phyloP scores from a whole-genome alignment of 2,113 vertebrate species.

The Propithecus coquereli region DNA sequence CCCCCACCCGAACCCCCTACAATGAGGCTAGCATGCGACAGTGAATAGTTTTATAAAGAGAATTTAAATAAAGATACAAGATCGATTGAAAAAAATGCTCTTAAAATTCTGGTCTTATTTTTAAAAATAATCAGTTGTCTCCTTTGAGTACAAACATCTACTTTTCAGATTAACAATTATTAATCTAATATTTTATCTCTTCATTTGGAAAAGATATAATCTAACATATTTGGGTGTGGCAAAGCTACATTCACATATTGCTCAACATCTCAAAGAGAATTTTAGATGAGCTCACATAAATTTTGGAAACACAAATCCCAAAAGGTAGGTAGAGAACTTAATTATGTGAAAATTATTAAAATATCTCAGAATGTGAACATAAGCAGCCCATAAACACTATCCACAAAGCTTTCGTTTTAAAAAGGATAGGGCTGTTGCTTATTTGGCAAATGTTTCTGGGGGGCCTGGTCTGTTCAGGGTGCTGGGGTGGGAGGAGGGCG shows the following conservation, averaged over 20 bases:
- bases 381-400: neutral
- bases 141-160: neutral
- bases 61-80: neutral
- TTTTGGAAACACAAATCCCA: neutral
- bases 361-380: neutral
- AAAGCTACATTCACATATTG: neutral
- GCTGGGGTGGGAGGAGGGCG: neutral
- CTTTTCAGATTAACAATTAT: neutral
- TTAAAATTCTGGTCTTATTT: neutral
- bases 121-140: neutral
- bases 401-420: neutral
- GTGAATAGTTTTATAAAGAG: fast-evolving
- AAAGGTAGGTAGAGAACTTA: neutral
- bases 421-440: neutral
- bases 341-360: neutral
- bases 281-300: neutral
- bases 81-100: neutral
- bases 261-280: neutral
- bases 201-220: neutral
- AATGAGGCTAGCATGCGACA: fast-evolving
- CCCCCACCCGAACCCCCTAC: neutral
- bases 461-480: neutral
- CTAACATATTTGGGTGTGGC: neutral
- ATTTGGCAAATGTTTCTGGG: neutral
- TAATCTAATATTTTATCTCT: neutral